Base-by-base conservation (phyloP, 1,140 invertebrate species). In the Plodia interpunctella region DNA sequence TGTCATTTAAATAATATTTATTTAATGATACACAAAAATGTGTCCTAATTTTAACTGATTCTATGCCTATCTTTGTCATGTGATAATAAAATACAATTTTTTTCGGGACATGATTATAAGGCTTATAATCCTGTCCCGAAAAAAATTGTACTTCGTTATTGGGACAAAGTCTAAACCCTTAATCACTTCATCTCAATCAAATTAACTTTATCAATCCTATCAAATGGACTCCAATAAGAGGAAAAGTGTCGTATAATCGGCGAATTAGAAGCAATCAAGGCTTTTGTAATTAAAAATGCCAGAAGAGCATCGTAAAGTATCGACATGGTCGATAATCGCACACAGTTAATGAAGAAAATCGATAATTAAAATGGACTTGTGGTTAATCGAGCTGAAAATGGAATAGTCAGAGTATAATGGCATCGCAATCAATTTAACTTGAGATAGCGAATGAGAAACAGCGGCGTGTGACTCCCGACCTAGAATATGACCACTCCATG, bases 301-400 rank as follows among this genome's bases (percentile, higher is more conserved):
- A 62, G 59, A 66, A 72, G 70, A 73, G 78, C 66, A 74, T 82
- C 76, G 80, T 82, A 80, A 79, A 79, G 69, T 73, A 76, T 59
- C 80, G 70, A 87, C 84, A 87, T 77, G 80, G 67, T 56, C 68
- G 84, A 75, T 80, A 87, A 87, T 85, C 82, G 77, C 74, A 79
- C 78, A 77, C 83, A 83, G 68, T 77, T 83, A 87, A 87, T 87
- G 82, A 87, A 80, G 63, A 74, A 82, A 76, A 78, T 70, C 75
- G 68, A 77, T 84, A 87, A 87, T 87, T 78, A 83, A 78, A 78
- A 80, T 74, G 71, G 73, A 64, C 69, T 69, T 53, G 55, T 44
- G 74, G 70, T 80, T 78, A 87, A 87, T 87, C 83, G 80, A 83
- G 73, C 80, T 79, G 80, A 80, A 87, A 87, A 87, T 87, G 72